Evolutionary conservation across 1,140 invertebrate species (phyloP), one percentile per base, ranked within the genome.

Genomic region (Hyposmocoma kahamanoa): DNA sequence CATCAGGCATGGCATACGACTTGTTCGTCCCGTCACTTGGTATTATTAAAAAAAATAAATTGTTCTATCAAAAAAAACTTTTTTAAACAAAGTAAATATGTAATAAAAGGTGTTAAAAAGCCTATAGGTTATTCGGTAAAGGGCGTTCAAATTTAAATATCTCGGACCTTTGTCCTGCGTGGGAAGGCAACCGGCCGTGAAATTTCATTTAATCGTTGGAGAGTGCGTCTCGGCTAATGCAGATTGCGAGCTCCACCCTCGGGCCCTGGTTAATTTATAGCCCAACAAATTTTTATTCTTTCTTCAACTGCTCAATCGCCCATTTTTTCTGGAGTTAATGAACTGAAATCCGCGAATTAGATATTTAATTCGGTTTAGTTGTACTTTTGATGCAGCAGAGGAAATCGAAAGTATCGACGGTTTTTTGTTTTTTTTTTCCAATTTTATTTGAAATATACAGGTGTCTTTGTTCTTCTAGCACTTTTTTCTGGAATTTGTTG

Each of bases 161-260:
- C 58, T 68, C 60, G 65, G 68, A 69, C 68, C 69, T 83, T 83
- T 79, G 78, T 79, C 78, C 78, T 67, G 69, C 48, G 66, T 64
- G 65, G 63, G 69, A 56, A 72, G 68, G 69, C 72, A 72, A 63
- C 73, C 65, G 65, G 65, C 67, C 76, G 71, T 80, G 72, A 83
- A 79, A 80, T 83, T 80, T 80, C 71, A 83, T 83, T 83, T 80
- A 83, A 80, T 83, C 76, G 79, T 59, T 54, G 65, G 72, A 80
- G 66, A 78, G 76, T 83, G 76, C 79, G 74, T 80, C 79, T 78
- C 70, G 63, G 67, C 74, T 80, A 78, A 80, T 80, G 79, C 76
- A 80, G 79, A 80, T 83, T 80, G 76, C 68, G 75, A 70, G 62
- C 53, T 70, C 67, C 53, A 72, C 75, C 73, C 59, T 58, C 42